Percentiles rank a stretch among this genome's conserved stretches.
phyloP scores from a whole-genome alignment of 2,797 vertebrate genomes.

The Crypturellus tataupa region DNA sequence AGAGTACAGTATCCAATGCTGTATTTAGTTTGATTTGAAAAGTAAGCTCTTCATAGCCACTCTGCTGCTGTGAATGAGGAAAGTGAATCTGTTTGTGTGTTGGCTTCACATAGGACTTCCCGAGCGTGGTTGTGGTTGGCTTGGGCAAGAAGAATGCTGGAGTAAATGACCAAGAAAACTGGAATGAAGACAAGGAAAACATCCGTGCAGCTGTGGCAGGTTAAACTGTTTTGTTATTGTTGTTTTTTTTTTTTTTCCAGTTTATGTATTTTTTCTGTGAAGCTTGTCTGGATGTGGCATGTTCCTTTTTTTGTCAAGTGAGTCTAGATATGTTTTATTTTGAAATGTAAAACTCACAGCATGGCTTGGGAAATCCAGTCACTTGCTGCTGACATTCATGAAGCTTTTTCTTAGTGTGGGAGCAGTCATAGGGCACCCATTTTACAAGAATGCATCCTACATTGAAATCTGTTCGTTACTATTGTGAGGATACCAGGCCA shows the following conservation, averaged over 20 bases:
- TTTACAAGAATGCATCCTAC: too few species aligned
- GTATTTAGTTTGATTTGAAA: background rate
- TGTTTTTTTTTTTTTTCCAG: background rate
- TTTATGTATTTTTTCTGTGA: background rate
- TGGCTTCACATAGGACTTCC: slow-evolving; percentile 87
- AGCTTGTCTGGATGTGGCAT: background rate
- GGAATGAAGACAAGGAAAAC: slow-evolving; percentile 92
- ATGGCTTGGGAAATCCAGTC: background rate
- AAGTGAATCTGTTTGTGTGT: background rate
- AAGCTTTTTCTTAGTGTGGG: background rate
- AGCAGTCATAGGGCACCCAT: background rate
- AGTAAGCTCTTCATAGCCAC: background rate
- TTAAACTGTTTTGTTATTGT: slow-evolving; percentile 59
- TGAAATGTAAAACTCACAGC: background rate
- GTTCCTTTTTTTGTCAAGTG: background rate
- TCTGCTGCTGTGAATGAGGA: background rate
- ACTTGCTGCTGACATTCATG: background rate
- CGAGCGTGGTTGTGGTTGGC: slow-evolving; percentile 90
- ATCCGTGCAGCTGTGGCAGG: slow-evolving; percentile 91
- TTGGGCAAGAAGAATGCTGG: slow-evolving; percentile 87
- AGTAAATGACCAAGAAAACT: slow-evolving; percentile 89
- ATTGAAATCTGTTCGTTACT: background rate
- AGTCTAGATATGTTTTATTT: background rate
- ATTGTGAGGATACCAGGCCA: background rate
- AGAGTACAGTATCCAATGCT: background rate